Evolutionary conservation across 2,113 vertebrate species (phyloP), one percentile per base, ranked within the genome.

Genomic region (Toxotes chatareus): DNA sequence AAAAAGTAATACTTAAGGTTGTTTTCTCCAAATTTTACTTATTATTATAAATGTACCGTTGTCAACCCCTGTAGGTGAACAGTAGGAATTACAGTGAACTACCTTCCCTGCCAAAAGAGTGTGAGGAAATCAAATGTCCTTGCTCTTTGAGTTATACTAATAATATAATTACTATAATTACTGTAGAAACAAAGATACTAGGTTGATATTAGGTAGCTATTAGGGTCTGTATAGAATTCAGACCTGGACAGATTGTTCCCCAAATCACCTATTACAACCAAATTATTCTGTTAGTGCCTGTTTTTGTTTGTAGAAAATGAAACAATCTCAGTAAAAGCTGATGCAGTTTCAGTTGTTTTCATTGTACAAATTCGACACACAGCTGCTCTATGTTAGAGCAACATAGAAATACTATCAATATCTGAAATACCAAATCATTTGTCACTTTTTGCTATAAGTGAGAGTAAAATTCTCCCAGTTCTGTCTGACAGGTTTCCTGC

Each of bases 401-500:
- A 59, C 31, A 21, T 14, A 11, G 8, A 40, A 3, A 42, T 3
- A 27, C 17, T 46, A 31, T 44, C 14, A 65, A 17, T 27, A 21
- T 17, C 11, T 16, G 5, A 27, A 27, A 42, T 6, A 63, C 11
- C 17, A 16, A 14, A 64, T 42, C 40, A 21, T 38, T 21, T 8
- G 17, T 61, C 8, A 46, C 13, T n/a, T 36, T 34, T 67, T 62
- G 21, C 8, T 32, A 13, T 21, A 57, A 63, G 64, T 14, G 36
- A 60, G 34, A 61, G 5, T 79, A 2, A 51, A 56, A 49, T 23
- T 46, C 19, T 62, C 27, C 11, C 11, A 14, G 23, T 12, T 76
- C 16, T 71, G 38, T 73, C 27, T 69, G 34, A 61, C 55, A 79
- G 71, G 49, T 87, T 82, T 60, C 62, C 73, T 57, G 79, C 63